These are phyloP conservation scores for Gouania willdenowi DNA, from an alignment of 2,797 vertebrate genomes.

Conservation along the genomic window DNA sequence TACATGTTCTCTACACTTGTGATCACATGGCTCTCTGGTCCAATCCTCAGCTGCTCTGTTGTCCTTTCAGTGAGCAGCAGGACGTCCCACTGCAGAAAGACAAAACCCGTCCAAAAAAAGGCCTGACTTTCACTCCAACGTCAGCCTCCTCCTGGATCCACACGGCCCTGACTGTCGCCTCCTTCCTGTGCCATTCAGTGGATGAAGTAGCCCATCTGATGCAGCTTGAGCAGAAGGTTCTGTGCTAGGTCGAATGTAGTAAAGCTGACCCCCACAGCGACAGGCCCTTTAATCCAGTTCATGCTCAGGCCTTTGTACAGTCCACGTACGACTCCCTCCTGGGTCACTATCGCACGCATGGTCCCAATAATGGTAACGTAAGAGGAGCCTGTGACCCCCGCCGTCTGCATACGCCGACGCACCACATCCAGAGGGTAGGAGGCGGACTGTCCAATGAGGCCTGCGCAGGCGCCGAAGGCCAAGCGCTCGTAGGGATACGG, in stretches of 20 bases:
- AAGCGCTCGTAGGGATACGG: slow-evolving; percentile 86
- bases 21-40: slow-evolving; percentile 5
- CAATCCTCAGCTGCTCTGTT: neutral
- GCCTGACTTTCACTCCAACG: too few relatives aligned
- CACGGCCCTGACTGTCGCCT: neutral
- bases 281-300: slow-evolving; percentile 97
- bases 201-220: slow-evolving; percentile 58
- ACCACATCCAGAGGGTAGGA: slow-evolving; percentile 97
- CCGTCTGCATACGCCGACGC: slow-evolving; percentile 95
- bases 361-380: slow-evolving; percentile 81
- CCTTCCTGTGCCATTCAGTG: slow-evolving; percentile 60
- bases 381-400: slow-evolving; percentile 83
- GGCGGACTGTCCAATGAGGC: slow-evolving; percentile 90
- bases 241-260: slow-evolving; percentile 92
- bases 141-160: too few relatives aligned
- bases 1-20: too few relatives aligned
- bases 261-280: slow-evolving; percentile 93
- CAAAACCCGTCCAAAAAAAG: neutral
- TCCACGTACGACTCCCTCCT: slow-evolving; percentile 85
- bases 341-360: slow-evolving; percentile 77
- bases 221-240: slow-evolving; percentile 81
- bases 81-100: neutral
- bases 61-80: slow-evolving; percentile 4
- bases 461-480: slow-evolving; percentile 90
- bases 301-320: slow-evolving; percentile 98